These are phyloP conservation scores for Spatulosminthurus flaviceps DNA, from an alignment of 2,888 invertebrate species.

Conservation along the genomic window DNA sequence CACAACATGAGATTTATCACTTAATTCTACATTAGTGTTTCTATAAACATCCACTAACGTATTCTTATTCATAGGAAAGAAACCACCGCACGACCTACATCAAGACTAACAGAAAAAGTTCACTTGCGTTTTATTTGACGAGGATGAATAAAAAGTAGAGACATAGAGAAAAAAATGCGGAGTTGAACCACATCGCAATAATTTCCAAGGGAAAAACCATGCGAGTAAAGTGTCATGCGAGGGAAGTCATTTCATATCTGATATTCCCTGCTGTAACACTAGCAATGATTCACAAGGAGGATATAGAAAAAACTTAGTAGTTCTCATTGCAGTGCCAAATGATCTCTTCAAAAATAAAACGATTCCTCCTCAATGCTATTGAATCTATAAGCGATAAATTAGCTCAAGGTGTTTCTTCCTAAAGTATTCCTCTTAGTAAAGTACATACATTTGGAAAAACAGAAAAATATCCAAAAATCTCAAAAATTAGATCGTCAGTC, in stretches of 20 bases:
- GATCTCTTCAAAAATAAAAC: constrained; percentile 23
- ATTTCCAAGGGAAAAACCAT: constrained; percentile 21
- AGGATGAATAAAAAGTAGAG: too few relatives aligned
- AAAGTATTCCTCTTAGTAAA: too few relatives aligned
- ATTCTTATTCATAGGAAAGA: too few relatives aligned
- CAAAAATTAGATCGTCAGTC: too few relatives aligned
- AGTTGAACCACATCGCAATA: too few relatives aligned
- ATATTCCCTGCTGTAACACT: neutral
- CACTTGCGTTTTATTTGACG: too few relatives aligned
- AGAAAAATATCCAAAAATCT: too few relatives aligned
- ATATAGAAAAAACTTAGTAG: neutral
- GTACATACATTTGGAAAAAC: too few relatives aligned
- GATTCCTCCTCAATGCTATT: neutral
- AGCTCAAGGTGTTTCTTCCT: neutral
- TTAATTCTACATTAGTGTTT: neutral
- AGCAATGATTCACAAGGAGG: constrained; percentile 5
- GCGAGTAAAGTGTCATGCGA: neutral
- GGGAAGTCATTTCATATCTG: neutral
- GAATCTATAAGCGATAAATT: neutral
- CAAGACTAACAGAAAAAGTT: too few relatives aligned
- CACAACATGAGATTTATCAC: neutral
- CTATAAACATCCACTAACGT: too few relatives aligned
- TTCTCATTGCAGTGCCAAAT: constrained; percentile 39
- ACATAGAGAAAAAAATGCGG: too few relatives aligned
- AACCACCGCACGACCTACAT: too few relatives aligned